A percentile compares a stretch with the other conserved stretches of the same genome.
These are phyloP conservation scores for Elachura formosa DNA, from an alignment of 2,113 vertebrate species.

Conservation along the genomic window DNA sequence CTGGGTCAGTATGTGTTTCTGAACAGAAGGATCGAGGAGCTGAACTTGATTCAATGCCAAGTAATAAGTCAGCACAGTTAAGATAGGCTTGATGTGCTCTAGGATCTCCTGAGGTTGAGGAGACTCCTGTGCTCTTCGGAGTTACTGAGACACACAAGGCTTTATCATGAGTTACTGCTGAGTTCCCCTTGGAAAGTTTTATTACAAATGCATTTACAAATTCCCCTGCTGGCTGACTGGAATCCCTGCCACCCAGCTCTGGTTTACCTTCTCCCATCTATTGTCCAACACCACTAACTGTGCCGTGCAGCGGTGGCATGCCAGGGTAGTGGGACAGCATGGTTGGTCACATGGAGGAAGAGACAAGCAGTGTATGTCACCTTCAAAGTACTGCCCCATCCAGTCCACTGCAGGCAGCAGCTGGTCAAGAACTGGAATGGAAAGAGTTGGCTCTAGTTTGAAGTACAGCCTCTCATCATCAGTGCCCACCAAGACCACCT, in stretches of 20 bases:
- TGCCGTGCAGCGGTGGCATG: rapidly evolving
- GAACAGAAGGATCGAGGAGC: neutral
- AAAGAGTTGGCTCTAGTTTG: neutral
- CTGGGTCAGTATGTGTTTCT: too few relatives aligned
- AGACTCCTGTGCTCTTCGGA: neutral
- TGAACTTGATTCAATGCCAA: neutral
- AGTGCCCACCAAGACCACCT: neutral
- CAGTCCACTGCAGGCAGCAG: neutral
- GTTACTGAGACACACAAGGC: neutral
- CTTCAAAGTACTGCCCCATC: neutral
- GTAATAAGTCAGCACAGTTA: neutral
- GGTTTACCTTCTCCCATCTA: neutral
- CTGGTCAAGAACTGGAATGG: neutral
- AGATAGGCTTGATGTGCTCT: neutral
- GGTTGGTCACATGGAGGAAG: neutral
- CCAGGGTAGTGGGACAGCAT: rapidly evolving
- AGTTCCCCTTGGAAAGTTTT: neutral
- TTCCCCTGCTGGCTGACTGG: neutral
- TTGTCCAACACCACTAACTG: neutral
- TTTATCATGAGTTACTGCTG: neutral
- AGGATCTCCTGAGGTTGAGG: neutral
- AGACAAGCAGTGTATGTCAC: neutral
- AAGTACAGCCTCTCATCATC: neutral
- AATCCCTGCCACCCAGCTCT: neutral
- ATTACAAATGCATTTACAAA: neutral